Evolutionary conservation across 92 coral and sea anemone genomes (phyloP), one percentile per base, ranked within the genome.

Genomic region (Actinostola sp.): DNA sequence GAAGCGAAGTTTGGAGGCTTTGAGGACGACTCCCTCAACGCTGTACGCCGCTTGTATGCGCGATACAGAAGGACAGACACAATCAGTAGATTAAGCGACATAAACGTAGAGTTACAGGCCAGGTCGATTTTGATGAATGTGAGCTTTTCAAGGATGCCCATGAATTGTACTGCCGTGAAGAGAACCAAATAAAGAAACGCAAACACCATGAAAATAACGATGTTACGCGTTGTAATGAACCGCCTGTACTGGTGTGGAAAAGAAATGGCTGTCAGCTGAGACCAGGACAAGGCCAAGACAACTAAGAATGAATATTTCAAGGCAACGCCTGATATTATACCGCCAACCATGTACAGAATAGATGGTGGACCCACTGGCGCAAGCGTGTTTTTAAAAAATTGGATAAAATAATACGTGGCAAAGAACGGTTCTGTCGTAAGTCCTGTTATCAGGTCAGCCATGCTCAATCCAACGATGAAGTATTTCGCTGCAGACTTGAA

Each of bases 361-460:
- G 30, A 12, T n/a, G 80, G 49, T 27, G 43, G 59, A 5, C 63
- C 73, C 3, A 15, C 41, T 1, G 63, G 63, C 17, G 27, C 60
- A 0, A 57, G 80, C 16, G 20, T 4, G 51, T 67, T 68, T 27
- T 72, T 39, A 28, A 66, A 57, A 50, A 83, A 77, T 21, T 50
- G 75, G 16, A 69, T 48, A 49, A 79, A 67, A 67, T 80, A 87
- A 24, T 70, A 78, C 12, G 80, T 69, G 6, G 92, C 89, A 57
- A 90, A 90, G 54, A 78, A 80, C 0, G 97, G 92, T 33, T 90
- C 92, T 0, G 89, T 86, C 1, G 89, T 85, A 15, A 90, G 29
- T 1, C 92, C 92, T 20, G 90, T 90, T 41, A 76, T 28, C 49
- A 90, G 62, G 66, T 90, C 97, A 21, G 92, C 97, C 30, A 90